Base-by-base conservation (phyloP, 1,140 invertebrate genomes). In the Drosophila serrata region DNA sequence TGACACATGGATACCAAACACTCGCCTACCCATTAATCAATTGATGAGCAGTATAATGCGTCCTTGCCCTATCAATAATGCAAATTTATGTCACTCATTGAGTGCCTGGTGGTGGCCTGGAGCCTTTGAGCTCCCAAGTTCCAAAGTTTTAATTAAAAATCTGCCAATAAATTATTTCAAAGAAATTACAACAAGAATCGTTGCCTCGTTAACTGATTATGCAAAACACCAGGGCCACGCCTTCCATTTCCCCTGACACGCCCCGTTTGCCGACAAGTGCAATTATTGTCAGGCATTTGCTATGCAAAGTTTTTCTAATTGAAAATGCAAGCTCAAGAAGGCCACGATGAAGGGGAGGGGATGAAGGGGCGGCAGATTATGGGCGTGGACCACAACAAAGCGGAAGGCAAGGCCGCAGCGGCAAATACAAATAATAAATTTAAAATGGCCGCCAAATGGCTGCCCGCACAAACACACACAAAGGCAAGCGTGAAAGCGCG, bases 141-240 rank as follows among this genome's bases (percentile, higher is more conserved):
- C 57, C 63, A 88, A 88, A 88, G 80, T 84, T 87, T 87, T 87
- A 87, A 87, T 87, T 87, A 87, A 87, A 87, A 87, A 84, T 84
- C 84, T 87, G 84, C 85, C 84, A 87, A 87, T 87, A 87, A 87
- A 88, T 87, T 88, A 84, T 80, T 75, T 87, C 82, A 88, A 80
- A 88, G 84, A 87, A 87, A 87, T 82, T 87, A 90, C 85, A 79
- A 90, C 85, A 85, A 85, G 88, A 76, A 65, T 81, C 37, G 65
- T 81, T 90, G 82, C 82, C 85, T 90, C 85, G 88, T 90, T 90
- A 90, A 90, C 85, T 90, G 85, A 90, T 90, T 90, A 90, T 90
- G 85, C 85, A 90, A 75, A 84, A 87, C 82, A 87, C 72, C 79
- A 82, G 64, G 22, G 61, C 75, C 62, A 49, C 55, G 62, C 62